Percentiles rank a stretch among this genome's conserved stretches.
phyloP scores from a whole-genome alignment of 2,888 invertebrate genomes.

The Drosophila flavopinicola region DNA sequence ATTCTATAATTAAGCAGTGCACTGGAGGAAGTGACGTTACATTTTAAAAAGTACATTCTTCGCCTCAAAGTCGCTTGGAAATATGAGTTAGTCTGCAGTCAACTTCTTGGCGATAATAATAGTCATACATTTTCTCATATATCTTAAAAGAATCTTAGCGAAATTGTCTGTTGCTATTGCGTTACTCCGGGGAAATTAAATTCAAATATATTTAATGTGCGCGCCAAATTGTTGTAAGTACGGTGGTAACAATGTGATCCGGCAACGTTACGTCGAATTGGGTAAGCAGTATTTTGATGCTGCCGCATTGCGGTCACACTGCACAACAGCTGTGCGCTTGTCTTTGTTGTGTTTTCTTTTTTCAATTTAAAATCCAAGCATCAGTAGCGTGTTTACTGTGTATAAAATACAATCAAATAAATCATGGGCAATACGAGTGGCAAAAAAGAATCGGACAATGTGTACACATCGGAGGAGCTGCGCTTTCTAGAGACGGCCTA shows the following conservation, averaged over 20 bases:
- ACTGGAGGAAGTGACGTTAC: too few relatives aligned
- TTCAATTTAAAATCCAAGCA: conserved; percentile 39
- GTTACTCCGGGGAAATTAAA: too few relatives aligned
- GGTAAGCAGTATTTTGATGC: not conserved
- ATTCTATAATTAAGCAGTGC: too few relatives aligned
- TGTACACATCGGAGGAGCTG: conserved; percentile 76
- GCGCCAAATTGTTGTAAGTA: not conserved
- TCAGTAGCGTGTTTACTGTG: conserved; percentile 53
- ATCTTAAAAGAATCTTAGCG: too few relatives aligned
- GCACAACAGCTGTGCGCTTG: conserved; percentile 39
- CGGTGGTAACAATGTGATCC: not conserved
- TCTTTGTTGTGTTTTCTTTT: conserved; percentile 43
- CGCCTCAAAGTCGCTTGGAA: too few relatives aligned
- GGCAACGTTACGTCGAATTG: conserved; percentile 15
- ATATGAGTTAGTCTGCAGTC: too few relatives aligned
- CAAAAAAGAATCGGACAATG: conserved; percentile 63
- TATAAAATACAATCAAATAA: conserved; percentile 13
- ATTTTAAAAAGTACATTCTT: too few relatives aligned
- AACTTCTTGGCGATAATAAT: too few relatives aligned
- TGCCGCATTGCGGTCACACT: conserved; percentile 32
- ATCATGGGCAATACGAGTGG: conserved; percentile 63
- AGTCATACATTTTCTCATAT: too few relatives aligned
- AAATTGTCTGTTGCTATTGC: too few relatives aligned
- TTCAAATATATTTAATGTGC: not conserved
- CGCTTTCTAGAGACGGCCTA: conserved; percentile 76